Conservation (phyloP, 2,797 vertebrate genomes). For the Myiothlypis chrysogaster region DNA sequence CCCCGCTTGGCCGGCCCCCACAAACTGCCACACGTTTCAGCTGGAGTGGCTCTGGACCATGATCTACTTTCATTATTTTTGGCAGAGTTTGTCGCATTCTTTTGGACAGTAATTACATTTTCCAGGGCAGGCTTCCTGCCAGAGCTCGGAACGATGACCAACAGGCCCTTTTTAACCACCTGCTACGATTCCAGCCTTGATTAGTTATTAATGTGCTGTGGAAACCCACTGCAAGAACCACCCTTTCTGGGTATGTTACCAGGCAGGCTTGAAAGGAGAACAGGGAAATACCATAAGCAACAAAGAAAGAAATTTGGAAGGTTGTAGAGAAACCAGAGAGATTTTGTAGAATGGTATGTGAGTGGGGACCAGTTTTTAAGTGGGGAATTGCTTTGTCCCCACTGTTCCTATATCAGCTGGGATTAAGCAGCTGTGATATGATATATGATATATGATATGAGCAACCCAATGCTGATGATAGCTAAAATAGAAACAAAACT, state of each 20-base stretch:
- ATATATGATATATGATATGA: neutral
- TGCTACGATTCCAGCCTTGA: slow-evolving; percentile 27
- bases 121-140: slow-evolving; percentile 60
- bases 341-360: neutral
- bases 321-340: neutral
- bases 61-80: slow-evolving; percentile 48
- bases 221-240: neutral
- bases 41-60: slow-evolving; percentile 23
- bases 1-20: neutral
- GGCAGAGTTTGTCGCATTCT: slow-evolving; percentile 25
- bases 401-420: neutral
- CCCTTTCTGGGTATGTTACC: neutral
- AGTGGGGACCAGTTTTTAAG: neutral
- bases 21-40: slow-evolving; percentile 43
- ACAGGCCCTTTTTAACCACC: slow-evolving; percentile 45
- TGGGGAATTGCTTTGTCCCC: neutral
- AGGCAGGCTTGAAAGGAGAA: neutral
- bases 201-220: slow-evolving; percentile 44
- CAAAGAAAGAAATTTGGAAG: neutral
- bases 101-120: slow-evolving; percentile 64
- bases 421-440: neutral
- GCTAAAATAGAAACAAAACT: neutral
- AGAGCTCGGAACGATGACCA: slow-evolving; percentile 27
- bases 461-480: accelerated
- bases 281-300: neutral